A percentile compares a stretch with the other conserved stretches of the same genome.
These are phyloP conservation scores for Cryptosula pallasiana DNA, from an alignment of 2,888 invertebrate genomes.

Conservation along the genomic window DNA sequence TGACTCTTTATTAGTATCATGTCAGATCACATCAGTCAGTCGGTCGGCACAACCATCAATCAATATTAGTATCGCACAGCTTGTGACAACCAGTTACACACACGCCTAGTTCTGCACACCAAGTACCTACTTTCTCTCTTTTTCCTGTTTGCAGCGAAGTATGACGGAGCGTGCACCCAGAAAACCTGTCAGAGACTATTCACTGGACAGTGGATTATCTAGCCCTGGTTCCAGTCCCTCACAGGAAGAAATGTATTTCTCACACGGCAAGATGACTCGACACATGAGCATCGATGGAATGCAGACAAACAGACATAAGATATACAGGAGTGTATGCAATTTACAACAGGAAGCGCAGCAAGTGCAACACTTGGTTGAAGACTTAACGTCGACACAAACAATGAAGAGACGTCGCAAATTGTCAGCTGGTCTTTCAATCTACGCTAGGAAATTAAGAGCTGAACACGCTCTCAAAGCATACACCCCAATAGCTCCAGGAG, in stretches of 20 bases:
- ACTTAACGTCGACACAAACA: not conserved
- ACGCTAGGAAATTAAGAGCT: not conserved
- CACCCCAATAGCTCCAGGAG: constrained; percentile 2
- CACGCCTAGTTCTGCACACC: too few relatives aligned
- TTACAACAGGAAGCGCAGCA: constrained; percentile 4
- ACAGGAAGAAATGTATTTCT: not conserved
- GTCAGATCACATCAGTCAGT: too few relatives aligned
- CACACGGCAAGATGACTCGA: not conserved
- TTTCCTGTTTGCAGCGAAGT: constrained; percentile 15
- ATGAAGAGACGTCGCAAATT: not conserved
- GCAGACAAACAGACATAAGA: not conserved
- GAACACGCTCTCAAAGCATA: not conserved
- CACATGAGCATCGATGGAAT: constrained; percentile 16
- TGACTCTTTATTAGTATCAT: too few relatives aligned
- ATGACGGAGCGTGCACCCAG: not conserved
- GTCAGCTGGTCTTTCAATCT: constrained; percentile 8
- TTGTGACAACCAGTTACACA: too few relatives aligned
- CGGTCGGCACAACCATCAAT: too few relatives aligned
- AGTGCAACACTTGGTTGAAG: not conserved
- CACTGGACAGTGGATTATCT: constrained; percentile 10
- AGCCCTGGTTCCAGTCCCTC: constrained; percentile 7
- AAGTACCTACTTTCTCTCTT: too few relatives aligned
- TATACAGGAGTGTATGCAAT: not conserved
- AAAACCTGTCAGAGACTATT: not conserved
- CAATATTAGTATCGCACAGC: too few relatives aligned